Conservation (phyloP, 2,888 invertebrate species). For the Chrysotoxum bicinctum region DNA sequence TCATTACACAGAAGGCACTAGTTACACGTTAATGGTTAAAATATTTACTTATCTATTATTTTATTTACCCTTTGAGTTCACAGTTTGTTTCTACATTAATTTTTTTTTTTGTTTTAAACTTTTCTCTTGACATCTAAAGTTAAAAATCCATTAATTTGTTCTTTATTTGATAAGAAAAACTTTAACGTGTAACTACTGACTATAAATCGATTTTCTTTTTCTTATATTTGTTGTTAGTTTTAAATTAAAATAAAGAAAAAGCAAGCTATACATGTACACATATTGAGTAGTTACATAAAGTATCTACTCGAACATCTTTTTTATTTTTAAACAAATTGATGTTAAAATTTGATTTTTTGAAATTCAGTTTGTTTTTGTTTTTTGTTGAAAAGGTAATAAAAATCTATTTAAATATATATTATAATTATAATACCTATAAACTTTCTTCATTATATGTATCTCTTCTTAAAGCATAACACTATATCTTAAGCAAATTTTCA, state of each 20-base stretch:
- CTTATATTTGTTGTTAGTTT: constrained; percentile 68
- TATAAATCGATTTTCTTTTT: constrained; percentile 75
- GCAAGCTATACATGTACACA: constrained; percentile 73
- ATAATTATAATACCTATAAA: constrained; percentile 19
- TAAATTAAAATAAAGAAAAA: constrained; percentile 62
- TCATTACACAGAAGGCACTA: constrained; percentile 80
- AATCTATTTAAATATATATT: constrained; percentile 55
- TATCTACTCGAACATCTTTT: constrained; percentile 35
- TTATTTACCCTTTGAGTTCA: constrained; percentile 68
- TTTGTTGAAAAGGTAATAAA: constrained; percentile 54
- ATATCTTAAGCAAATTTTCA: constrained; percentile 64
- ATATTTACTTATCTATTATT: constrained; percentile 59
- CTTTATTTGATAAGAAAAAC: constrained; percentile 67
- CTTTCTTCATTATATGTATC: constrained; percentile 28
- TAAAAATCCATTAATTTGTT: constrained; percentile 61
- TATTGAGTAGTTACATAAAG: constrained; percentile 38
- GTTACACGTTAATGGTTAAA: constrained; percentile 79
- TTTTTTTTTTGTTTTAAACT: constrained; percentile 2
- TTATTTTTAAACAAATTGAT: constrained; percentile 35
- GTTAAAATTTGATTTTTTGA: constrained; percentile 56
- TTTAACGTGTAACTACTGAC: constrained; percentile 82
- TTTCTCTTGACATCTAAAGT: constrained; percentile 57
- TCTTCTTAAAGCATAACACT: constrained; percentile 67
- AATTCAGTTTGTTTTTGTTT: constrained; percentile 44
- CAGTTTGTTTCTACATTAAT: constrained; percentile 51